phyloP scores from a whole-genome alignment of 2,888 invertebrate species.

The Hydraecia micacea region DNA sequence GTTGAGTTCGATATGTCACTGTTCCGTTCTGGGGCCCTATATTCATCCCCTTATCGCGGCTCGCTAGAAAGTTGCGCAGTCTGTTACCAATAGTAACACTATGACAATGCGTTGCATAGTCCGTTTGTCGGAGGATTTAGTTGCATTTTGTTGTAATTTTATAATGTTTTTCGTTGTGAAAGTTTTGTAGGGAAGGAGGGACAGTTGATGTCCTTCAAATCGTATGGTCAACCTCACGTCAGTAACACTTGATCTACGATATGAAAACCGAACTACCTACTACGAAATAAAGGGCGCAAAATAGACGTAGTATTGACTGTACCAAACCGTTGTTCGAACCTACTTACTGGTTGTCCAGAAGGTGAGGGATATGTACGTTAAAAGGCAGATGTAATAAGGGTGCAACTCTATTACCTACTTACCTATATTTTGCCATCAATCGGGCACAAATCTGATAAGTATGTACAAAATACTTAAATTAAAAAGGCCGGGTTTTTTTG shows the following conservation, averaged over 20 bases:
- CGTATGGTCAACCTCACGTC: neutral
- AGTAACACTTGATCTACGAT: neutral
- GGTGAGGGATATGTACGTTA: too few species aligned
- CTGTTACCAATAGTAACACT: slow-evolving; percentile 24
- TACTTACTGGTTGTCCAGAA: too few species aligned
- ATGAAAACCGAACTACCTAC: too few species aligned
- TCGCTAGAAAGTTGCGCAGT: slow-evolving; percentile 7
- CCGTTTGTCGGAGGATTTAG: slow-evolving; percentile 7
- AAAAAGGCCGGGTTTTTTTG: too few species aligned
- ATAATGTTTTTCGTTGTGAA: slow-evolving; percentile 21
- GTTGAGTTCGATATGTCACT: slow-evolving; percentile 39
- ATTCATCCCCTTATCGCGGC: slow-evolving; percentile 61
- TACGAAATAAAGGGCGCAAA: neutral
- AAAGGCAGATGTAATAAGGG: too few species aligned
- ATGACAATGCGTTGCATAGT: slow-evolving; percentile 10
- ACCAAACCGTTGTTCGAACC: too few species aligned
- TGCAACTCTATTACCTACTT: too few species aligned
- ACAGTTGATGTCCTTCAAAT: neutral
- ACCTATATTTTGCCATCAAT: too few species aligned
- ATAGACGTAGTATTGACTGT: neutral
- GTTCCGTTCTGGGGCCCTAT: slow-evolving; percentile 51
- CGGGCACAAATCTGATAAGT: too few species aligned
- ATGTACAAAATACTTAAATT: too few species aligned
- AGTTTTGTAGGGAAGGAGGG: neutral
- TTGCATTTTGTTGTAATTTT: slow-evolving; percentile 17